A percentile compares a stretch with the other conserved stretches of the same genome.
Conservation (phyloP, 2,113 vertebrate species). For the Semicossyphus pulcher region DNA sequence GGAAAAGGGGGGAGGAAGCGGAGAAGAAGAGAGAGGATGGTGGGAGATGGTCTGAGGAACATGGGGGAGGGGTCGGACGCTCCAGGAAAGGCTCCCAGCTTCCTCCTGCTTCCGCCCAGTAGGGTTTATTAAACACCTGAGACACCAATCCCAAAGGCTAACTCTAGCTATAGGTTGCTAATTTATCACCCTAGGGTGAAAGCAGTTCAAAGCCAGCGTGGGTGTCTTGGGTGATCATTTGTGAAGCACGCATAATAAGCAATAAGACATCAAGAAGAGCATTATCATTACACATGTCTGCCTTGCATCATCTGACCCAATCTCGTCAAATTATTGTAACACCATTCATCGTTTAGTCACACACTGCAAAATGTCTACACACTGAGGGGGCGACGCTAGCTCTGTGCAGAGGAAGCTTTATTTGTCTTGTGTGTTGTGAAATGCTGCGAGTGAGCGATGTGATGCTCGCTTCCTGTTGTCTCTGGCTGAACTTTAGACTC, state of each 20-base stretch:
- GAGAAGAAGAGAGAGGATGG: slow-evolving; percentile 28
- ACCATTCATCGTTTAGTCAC: slow-evolving; percentile 75
- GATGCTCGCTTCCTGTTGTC: slow-evolving; percentile 61
- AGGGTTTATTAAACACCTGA: slow-evolving; percentile 78
- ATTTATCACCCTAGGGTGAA: slow-evolving; percentile 59
- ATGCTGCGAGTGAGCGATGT: slow-evolving; percentile 43
- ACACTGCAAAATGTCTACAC: slow-evolving; percentile 53
- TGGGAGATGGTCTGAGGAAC: slow-evolving; percentile 46
- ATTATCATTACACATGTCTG: slow-evolving; percentile 66
- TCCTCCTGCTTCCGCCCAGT: slow-evolving; percentile 77
- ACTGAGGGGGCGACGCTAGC: slow-evolving; percentile 61
- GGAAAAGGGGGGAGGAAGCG: slow-evolving; percentile 2
- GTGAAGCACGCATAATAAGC: slow-evolving; percentile 57
- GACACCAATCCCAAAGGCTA: slow-evolving; percentile 49
- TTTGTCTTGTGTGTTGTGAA: slow-evolving; percentile 47
- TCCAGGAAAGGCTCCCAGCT: slow-evolving; percentile 78
- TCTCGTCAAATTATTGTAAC: slow-evolving; percentile 78
- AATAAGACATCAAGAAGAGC: slow-evolving; percentile 70
- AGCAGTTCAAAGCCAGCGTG: slow-evolving; percentile 63
- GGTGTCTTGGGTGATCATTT: slow-evolving; percentile 64
- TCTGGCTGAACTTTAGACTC: slow-evolving; percentile 67
- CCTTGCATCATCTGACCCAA: slow-evolving; percentile 77
- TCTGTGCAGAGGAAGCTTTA: slow-evolving; percentile 41
- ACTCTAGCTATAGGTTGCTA: slow-evolving; percentile 56
- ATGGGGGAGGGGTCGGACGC: slow-evolving; percentile 38